Conservation (phyloP, 2,888 invertebrate genomes). For the Neoscelio sp. region DNA sequence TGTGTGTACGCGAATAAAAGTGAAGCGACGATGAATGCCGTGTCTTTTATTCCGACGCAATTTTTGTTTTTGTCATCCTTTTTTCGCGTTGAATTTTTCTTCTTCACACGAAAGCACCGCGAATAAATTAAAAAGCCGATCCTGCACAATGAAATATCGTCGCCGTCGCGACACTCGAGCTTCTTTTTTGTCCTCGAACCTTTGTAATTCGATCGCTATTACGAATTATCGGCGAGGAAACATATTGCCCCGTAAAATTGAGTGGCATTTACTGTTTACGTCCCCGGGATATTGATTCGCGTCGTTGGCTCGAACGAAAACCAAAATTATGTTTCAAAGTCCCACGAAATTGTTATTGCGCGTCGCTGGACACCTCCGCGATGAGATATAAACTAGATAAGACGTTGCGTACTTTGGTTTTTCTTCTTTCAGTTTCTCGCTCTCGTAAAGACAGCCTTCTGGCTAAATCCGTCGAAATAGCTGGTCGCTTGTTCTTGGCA, state of each 20-base stretch:
- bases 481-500: too few species aligned
- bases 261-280: conserved; percentile 42
- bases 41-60: conserved; percentile 48
- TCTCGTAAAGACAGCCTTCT: too few species aligned
- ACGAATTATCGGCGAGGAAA: conserved; percentile 32
- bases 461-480: too few species aligned
- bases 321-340: too few species aligned
- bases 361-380: too few species aligned
- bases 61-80: conserved; percentile 34
- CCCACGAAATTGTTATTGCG: too few species aligned
- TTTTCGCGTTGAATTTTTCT: conserved; percentile 48
- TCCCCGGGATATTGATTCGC: conserved; percentile 32
- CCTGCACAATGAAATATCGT: conserved; percentile 54
- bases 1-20: conserved; percentile 65
- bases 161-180: conserved; percentile 39
- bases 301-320: too few species aligned
- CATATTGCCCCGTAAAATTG: conserved; percentile 40
- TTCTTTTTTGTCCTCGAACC: conserved; percentile 28
- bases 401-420: too few species aligned
- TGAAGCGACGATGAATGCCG: conserved; percentile 65
- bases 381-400: too few species aligned
- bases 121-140: conserved; percentile 61
- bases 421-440: too few species aligned
- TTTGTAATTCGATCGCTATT: conserved; percentile 56
- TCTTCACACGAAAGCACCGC: conserved; percentile 56